A percentile compares a stretch with the other conserved stretches of the same genome.
Conservation (phyloP, 2,888 invertebrate genomes). For the Epinotia demarniana region DNA sequence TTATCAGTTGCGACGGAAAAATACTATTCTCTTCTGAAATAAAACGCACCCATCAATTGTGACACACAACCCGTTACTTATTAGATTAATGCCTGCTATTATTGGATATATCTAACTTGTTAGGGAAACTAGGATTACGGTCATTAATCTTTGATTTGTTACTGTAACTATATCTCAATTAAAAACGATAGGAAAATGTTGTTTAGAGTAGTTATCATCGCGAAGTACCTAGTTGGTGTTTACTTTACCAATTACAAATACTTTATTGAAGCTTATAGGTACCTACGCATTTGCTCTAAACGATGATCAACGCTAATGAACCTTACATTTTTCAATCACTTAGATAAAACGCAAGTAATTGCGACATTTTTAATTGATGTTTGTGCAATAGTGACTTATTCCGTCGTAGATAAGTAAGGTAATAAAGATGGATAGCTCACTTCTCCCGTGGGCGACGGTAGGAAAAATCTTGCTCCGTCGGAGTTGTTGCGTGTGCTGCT, state of each 20-base stretch:
- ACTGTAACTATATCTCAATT: neutral
- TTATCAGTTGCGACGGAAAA: conserved; percentile 74
- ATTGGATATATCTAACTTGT: conserved; percentile 45
- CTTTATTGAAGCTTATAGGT: neutral
- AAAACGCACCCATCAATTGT: conserved; percentile 47
- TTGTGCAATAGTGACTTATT: conserved; percentile 2
- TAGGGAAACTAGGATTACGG: neutral
- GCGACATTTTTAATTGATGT: conserved; percentile 7
- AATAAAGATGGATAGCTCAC: conserved; percentile 69
- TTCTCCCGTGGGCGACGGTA: conserved; percentile 69
- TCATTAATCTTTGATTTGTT: neutral
- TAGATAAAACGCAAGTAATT: neutral
- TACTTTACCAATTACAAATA: neutral
- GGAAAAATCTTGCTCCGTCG: conserved; percentile 64
- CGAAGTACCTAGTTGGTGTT: neutral
- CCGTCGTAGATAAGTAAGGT: conserved; percentile 36
- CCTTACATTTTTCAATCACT: neutral
- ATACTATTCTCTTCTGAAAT: conserved; percentile 66
- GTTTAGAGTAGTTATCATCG: neutral
- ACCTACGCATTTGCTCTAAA: neutral
- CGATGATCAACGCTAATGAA: neutral
- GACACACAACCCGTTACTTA: conserved; percentile 56
- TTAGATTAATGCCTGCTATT: conserved; percentile 39
- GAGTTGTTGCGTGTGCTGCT: conserved; percentile 70
- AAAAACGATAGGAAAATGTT: neutral